These are phyloP conservation scores for Campylomormyrus numenius DNA, from an alignment of 2,113 vertebrate genomes.

Conservation along the genomic window DNA sequence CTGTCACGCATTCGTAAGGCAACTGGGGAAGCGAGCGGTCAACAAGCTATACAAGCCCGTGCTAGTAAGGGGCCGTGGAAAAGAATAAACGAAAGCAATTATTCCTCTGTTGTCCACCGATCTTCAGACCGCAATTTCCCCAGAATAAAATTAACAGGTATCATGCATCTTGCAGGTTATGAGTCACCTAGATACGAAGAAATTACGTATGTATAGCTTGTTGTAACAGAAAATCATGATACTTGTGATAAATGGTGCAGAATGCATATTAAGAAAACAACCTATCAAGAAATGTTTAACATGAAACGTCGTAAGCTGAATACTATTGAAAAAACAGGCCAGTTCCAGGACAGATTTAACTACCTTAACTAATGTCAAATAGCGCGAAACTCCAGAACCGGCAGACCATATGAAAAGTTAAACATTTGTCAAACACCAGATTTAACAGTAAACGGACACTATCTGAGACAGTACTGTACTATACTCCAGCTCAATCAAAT, in stretches of 20 bases:
- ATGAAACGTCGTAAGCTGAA: not conserved
- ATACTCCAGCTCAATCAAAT: not conserved
- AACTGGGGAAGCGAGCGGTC: not conserved
- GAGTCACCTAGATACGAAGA: not conserved
- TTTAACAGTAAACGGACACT: not conserved
- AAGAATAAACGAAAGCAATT: not conserved
- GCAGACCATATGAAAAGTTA: not conserved
- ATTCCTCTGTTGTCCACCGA: not conserved
- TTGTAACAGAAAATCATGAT: not conserved
- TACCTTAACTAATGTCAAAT: not conserved
- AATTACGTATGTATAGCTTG: not conserved
- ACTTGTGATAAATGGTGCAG: not conserved
- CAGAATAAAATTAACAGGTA: not conserved
- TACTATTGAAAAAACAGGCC: not conserved
- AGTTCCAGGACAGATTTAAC: not conserved
- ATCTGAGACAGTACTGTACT: not conserved
- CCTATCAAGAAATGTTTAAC: not conserved
- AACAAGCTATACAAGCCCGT: not conserved
- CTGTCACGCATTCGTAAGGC: constrained; percentile 3
- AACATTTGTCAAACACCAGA: not conserved
- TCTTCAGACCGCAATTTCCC: not conserved
- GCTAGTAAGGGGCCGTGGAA: not conserved
- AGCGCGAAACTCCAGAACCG: not conserved
- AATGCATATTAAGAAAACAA: not conserved
- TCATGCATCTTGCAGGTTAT: not conserved